Conservation (phyloP, 1,140 invertebrate genomes). For the Eulimnadia texana region DNA sequence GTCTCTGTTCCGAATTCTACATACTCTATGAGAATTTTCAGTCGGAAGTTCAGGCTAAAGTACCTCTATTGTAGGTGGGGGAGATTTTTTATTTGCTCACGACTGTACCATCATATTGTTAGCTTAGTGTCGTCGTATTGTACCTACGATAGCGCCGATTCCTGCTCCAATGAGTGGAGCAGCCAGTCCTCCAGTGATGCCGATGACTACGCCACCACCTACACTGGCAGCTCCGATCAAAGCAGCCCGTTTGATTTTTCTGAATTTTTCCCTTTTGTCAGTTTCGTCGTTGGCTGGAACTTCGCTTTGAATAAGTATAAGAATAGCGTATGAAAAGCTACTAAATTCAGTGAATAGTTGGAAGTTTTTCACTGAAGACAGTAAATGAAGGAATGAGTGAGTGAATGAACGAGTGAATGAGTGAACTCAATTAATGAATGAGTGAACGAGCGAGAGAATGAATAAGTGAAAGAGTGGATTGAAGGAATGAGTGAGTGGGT, state of each 20-base stretch:
- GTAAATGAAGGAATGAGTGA: no score
- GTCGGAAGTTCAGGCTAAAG: no score
- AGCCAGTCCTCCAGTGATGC: constrained; percentile 48
- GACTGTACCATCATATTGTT: neutral
- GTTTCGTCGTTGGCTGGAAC: constrained; percentile 29
- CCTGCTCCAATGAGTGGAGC: constrained; percentile 50
- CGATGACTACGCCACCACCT: constrained; percentile 47
- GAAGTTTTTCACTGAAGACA: neutral
- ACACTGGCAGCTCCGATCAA: constrained; percentile 47
- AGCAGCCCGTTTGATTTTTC: constrained; percentile 45
- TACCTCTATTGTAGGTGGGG: no score
- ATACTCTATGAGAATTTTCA: no score
- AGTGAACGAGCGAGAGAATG: no score
- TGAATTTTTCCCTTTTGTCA: constrained; percentile 34
- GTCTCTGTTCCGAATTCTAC: no score
- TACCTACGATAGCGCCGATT: constrained; percentile 38
- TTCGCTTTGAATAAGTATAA: neutral
- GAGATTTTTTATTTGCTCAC: neutral
- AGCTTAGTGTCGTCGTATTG: neutral
- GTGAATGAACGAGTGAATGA: no score
- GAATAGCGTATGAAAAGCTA: neutral
- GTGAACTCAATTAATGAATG: no score
- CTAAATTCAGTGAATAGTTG: neutral
- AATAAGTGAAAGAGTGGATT: no score
- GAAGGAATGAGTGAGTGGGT: no score